phyloP scores from a whole-genome alignment of 2,888 invertebrate genomes.

The Eupithecia tripunctaria region DNA sequence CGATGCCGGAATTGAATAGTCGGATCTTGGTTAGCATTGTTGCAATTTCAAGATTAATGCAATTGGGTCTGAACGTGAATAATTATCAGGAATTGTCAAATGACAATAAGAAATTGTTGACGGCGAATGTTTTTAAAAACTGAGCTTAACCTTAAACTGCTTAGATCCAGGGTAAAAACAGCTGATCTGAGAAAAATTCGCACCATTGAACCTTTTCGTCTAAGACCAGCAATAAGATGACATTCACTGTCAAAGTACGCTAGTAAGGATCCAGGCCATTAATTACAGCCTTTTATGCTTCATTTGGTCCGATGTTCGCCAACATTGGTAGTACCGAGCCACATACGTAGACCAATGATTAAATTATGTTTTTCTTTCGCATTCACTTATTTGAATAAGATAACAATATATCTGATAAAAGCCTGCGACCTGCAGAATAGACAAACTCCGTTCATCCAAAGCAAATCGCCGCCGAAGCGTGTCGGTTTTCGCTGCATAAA shows the following conservation, averaged over 20 bases:
- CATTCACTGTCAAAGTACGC: not conserved
- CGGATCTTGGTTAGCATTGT: constrained; percentile 28
- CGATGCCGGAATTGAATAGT: constrained; percentile 35
- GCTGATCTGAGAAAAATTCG: not conserved
- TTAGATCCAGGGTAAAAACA: not conserved
- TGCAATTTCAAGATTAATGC: constrained; percentile 33
- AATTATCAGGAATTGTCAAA: not conserved
- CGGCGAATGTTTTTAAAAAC: not conserved
- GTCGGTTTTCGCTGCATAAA: constrained; percentile 60
- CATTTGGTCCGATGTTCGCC: not conserved
- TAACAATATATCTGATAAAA: not conserved
- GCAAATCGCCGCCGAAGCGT: constrained; percentile 41
- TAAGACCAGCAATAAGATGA: not conserved
- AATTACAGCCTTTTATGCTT: not conserved
- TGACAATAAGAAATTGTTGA: not conserved
- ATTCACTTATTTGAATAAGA: not conserved
- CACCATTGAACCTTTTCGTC: not conserved
- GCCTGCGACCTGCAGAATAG: not conserved
- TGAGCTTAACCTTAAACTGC: not conserved
- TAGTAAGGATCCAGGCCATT: not conserved
- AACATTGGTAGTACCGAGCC: not conserved
- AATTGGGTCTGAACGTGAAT: constrained; percentile 9
- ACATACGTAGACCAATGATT: not conserved
- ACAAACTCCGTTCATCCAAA: constrained; percentile 18
- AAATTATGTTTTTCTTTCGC: not conserved